phyloP scores from a whole-genome alignment of 64 coral and sea anemone species.

The Stichodactyla mertensii region DNA sequence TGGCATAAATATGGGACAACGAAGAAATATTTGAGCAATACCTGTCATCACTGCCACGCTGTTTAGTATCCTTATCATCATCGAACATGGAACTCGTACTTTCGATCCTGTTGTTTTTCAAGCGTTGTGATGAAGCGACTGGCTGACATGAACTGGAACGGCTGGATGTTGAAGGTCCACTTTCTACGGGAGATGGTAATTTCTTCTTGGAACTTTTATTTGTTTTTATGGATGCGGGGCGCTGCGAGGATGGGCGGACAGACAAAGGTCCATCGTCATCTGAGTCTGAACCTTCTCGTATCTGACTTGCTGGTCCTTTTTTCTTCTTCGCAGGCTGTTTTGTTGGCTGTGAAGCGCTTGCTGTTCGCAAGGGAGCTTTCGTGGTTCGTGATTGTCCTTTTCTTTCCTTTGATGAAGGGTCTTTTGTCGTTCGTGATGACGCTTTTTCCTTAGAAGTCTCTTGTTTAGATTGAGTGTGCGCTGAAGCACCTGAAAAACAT shows the following conservation, averaged over 20 bases:
- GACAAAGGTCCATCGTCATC: background rate
- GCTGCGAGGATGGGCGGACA: background rate
- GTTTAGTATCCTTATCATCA: background rate
- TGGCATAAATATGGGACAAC: too few species aligned
- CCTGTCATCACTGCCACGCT: background rate
- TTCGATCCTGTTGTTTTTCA: background rate
- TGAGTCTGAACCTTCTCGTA: slow-evolving; percentile 6
- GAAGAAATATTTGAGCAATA: background rate
- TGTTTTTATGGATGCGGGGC: background rate
- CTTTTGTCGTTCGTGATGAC: background rate
- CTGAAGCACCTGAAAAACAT: background rate
- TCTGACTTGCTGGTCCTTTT: background rate
- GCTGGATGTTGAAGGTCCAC: background rate
- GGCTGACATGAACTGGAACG: background rate
- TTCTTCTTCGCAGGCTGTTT: background rate
- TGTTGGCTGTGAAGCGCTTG: background rate
- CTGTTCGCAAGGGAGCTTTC: background rate
- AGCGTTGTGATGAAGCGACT: background rate
- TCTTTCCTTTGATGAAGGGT: background rate
- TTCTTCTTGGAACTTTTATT: background rate
- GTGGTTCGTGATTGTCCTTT: background rate
- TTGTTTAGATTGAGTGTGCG: background rate
- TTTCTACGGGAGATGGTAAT: background rate
- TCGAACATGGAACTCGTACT: background rate
- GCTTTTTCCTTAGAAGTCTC: background rate